Percentiles rank a stretch among this genome's conserved stretches.
Conservation (phyloP, 2,888 invertebrate species). For the Plusia festucae region DNA sequence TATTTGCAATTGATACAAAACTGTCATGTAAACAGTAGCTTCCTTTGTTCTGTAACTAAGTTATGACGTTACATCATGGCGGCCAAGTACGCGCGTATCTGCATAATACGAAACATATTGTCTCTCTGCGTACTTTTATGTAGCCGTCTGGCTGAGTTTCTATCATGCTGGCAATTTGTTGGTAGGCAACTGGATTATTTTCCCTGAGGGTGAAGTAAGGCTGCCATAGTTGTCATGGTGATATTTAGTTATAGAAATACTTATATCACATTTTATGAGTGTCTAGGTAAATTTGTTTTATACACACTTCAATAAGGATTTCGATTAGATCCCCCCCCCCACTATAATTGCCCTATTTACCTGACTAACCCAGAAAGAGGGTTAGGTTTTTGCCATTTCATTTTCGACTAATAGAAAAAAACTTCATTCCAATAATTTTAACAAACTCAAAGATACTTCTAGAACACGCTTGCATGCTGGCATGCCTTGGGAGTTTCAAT, state of each 20-base stretch:
- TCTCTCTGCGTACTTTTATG: slow-evolving; percentile 23
- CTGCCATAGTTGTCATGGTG: not conserved
- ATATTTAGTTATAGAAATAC: not conserved
- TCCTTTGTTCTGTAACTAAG: slow-evolving; percentile 31
- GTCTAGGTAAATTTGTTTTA: no score
- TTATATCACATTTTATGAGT: not conserved
- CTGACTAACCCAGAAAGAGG: no score
- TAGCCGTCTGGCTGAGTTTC: slow-evolving; percentile 3
- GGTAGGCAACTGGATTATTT: slow-evolving; percentile 21
- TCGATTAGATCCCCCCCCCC: no score
- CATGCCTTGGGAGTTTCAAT: no score
- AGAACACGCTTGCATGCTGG: no score
- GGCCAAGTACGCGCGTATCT: slow-evolving; percentile 15
- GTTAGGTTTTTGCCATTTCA: no score
- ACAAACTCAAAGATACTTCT: no score
- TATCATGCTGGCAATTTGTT: slow-evolving; percentile 32
- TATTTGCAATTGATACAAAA: slow-evolving; percentile 20
- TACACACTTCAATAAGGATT: no score
- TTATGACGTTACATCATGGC: slow-evolving; percentile 31
- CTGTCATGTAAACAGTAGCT: slow-evolving; percentile 37
- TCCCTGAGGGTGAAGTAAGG: slow-evolving; percentile 3
- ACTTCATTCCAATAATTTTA: no score
- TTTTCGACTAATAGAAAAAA: no score
- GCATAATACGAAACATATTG: slow-evolving; percentile 8
- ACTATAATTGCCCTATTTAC: no score